A percentile compares a stretch with the other conserved stretches of the same genome.
These are phyloP conservation scores for Luscinia megarhynchos DNA, from an alignment of 2,797 vertebrate genomes.

Conservation along the genomic window DNA sequence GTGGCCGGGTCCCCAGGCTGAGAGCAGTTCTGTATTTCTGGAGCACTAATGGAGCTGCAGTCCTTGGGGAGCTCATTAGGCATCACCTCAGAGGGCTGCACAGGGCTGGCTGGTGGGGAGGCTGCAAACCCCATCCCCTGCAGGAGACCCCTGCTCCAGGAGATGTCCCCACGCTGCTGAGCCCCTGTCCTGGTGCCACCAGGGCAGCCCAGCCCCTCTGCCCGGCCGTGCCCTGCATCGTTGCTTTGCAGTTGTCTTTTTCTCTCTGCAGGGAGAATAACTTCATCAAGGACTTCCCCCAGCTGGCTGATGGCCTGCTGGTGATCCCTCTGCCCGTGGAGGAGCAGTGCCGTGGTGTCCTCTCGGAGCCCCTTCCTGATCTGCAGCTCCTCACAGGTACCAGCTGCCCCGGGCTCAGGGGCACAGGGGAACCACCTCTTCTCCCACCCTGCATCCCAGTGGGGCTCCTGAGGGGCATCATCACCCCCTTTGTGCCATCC, in stretches of 20 bases:
- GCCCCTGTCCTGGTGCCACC: fast-evolving
- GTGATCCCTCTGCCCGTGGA: conserved; percentile 96
- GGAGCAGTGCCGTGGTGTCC: conserved; percentile 93
- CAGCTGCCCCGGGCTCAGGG: background rate
- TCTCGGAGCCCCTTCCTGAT: conserved; percentile 93
- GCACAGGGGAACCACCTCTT: background rate
- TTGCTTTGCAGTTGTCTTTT: conserved; percentile 61
- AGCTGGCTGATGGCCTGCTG: conserved; percentile 93
- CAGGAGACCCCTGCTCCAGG: background rate
- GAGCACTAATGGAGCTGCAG: fast-evolving
- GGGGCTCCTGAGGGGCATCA: background rate
- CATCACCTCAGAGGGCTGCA: background rate
- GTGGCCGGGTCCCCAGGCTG: background rate
- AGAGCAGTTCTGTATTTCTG: background rate
- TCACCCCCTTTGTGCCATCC: background rate
- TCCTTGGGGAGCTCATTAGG: background rate
- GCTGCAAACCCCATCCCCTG: background rate
- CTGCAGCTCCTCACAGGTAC: conserved; percentile 92
- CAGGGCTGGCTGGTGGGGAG: background rate
- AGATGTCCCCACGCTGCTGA: background rate
- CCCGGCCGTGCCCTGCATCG: background rate
- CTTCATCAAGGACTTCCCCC: conserved; percentile 98
- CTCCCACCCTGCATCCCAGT: background rate
- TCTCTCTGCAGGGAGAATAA: conserved; percentile 91
- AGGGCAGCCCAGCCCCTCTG: background rate